phyloP scores from a whole-genome alignment of 2,888 invertebrate genomes.

The Geotrupes spiniger region DNA sequence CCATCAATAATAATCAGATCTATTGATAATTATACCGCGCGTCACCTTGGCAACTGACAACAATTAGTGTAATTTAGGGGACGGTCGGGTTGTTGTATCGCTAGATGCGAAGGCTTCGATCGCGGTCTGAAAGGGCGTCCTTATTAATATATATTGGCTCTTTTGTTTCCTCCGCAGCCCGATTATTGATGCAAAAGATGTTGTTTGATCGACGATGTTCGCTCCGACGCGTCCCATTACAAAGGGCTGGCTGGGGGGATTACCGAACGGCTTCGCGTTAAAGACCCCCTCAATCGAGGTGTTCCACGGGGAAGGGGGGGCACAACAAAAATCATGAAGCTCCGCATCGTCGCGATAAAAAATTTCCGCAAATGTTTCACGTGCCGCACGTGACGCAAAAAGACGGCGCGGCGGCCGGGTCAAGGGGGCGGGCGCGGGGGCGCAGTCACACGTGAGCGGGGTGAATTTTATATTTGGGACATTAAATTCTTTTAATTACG shows the following conservation, averaged over 20 bases:
- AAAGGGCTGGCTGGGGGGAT: no score
- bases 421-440: no score
- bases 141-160: constrained; percentile 43
- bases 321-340: no score
- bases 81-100: constrained; percentile 15
- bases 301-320: no score
- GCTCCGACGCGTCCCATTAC: no score
- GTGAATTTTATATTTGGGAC: constrained; percentile 50
- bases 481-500: constrained; percentile 51
- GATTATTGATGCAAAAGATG: constrained; percentile 22
- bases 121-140: constrained; percentile 36
- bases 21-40: constrained; percentile 48
- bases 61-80: constrained; percentile 50
- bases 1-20: constrained; percentile 51
- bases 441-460: constrained; percentile 27
- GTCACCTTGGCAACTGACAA: constrained; percentile 50
- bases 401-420: no score
- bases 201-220: constrained; percentile 14
- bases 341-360: no score
- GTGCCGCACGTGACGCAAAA: no score
- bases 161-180: constrained; percentile 28
- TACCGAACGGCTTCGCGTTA: no score
- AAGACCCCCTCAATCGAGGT: no score
- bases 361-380: no score
- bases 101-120: constrained; percentile 32